Base-by-base conservation (phyloP, 2,797 vertebrate genomes). In the Hephaestus fuliginosus region DNA sequence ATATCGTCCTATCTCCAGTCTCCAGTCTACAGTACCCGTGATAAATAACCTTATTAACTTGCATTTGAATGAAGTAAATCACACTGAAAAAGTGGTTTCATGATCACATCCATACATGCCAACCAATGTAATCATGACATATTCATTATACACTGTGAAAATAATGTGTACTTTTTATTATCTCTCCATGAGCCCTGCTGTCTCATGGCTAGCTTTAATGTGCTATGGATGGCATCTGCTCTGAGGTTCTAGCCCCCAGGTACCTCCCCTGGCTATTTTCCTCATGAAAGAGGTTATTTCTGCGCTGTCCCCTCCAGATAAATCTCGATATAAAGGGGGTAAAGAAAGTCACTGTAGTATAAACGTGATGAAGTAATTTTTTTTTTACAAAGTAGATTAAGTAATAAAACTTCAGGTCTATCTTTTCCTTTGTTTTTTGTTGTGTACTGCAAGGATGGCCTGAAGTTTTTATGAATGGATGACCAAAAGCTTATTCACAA, bases 281-380 rank as follows among this genome's bases (percentile, higher is more conserved):
- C 22, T 39, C 39, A 52, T 17, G 71, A 28, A 70, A 57, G 17
- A 74, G 3, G 1, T 25, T 2, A 20, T 33, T 25, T 51, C 30
- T 61, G 15, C 62, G 33, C 55, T 36, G 58, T 62, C 53, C 33
- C 53, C 8, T 75, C 14, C 11, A 20, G 30, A 36, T 57, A 43
- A 70, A 41, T 49, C n/a, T 28, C 64, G 22, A 64, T 77, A 70
- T 67, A 82, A 77, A 10, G 25, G 56, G 17, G 51, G 49, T 39
- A 70, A 68, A 65, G 43, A 30, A 55, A 64, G 18, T 41, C 67
- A 57, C 51, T 78, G 36, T 53, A 43, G 28, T 77, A 55, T 44
- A 64, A 67, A 20, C 57, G 60, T 28, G 4, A 52, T 53, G 9
- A 17, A 20, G 28, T 62, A 11, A 5, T 20, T 25, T 25, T 25